Base-by-base conservation (phyloP, 2,113 vertebrate genomes). In the Siphamia tubifer region DNA sequence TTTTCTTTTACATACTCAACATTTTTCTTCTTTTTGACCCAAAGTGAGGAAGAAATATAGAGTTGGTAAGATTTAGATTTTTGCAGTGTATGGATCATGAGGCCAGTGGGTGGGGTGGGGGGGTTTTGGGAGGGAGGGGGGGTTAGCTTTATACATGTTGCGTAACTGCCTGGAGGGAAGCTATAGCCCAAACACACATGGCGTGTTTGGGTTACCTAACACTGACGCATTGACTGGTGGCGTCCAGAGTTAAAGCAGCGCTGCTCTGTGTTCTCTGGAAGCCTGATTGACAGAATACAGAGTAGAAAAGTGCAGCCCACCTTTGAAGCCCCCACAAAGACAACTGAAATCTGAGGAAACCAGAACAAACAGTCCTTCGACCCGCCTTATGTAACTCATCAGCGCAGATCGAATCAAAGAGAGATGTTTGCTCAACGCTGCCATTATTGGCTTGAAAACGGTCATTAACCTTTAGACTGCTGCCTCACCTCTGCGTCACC, bases 391-490 rank as follows among this genome's bases (percentile, higher is more conserved):
- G 66, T 83, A 85, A 85, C 74, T 64, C 43, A 27, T 52, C 77
- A 12, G 60, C 10, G 20, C 51, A n/a, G 67, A 77, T 72, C 25
- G 32, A 84, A 77, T 31, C 53, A 74, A 71, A 56, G 42, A 51
- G 64, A 38, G 44, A 42, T 88, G 89, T 89, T 90, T 88, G 72
- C 82, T 87, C 75, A 74, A 20, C 2, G 54, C 68, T 64, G 70
- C 51, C 85, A 79, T 83, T 86, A 86, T 72, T 76, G 82, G 64
- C 52, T 43, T 12, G 57, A 71, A 28, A 81, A 45, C 35, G 12
- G 72, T 85, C 84, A 35, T 89, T 87, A 90, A 89, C 87, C 89
- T 89, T 90, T 82, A 79, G 57, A 78, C 31, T 20, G 34, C 66
- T 17, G 72, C 72, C 77, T 79, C 72, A 52, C 65, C 74, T 61